Evolutionary conservation across 2,888 invertebrate genomes (phyloP).

Genomic region (Macrophya annulata): DNA sequence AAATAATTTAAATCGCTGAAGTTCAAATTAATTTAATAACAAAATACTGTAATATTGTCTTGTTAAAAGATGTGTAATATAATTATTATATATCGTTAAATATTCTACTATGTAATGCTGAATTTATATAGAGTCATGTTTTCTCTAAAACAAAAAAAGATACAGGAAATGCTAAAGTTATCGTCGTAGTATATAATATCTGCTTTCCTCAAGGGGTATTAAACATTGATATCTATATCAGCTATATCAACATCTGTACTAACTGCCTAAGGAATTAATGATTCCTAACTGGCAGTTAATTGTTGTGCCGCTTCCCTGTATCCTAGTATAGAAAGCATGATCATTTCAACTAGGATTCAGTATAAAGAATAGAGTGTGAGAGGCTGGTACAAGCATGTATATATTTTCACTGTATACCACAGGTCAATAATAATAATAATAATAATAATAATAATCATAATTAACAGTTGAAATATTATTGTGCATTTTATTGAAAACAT

Average conservation of each 20-base stretch:
- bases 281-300: neutral
- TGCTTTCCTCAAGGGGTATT: neutral
- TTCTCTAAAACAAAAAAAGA: neutral
- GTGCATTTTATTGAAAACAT: slow-evolving; percentile 62
- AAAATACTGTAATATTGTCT: slow-evolving; percentile 35
- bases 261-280: neutral
- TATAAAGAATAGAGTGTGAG: slow-evolving; percentile 23
- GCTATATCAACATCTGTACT: neutral
- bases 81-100: slow-evolving; percentile 23
- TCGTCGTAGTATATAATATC: neutral
- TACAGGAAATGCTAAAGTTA: slow-evolving; percentile 15
- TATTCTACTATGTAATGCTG: slow-evolving; percentile 13
- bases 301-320: slow-evolving; percentile 16
- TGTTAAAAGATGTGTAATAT: slow-evolving; percentile 31
- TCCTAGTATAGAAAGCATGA: slow-evolving; percentile 34
- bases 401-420: slow-evolving; percentile 47
- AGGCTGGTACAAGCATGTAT: slow-evolving; percentile 39
- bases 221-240: neutral
- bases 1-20: slow-evolving; percentile 28
- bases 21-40: slow-evolving; percentile 39
- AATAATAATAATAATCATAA: slow-evolving; percentile 43
- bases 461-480: slow-evolving; percentile 40
- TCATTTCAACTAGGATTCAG: slow-evolving; percentile 31
- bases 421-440: slow-evolving; percentile 41
- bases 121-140: slow-evolving; percentile 18